A percentile compares a stretch with the other conserved stretches of the same genome.
Evolutionary conservation across 2,797 vertebrate genomes (phyloP).

Genomic region (Trachurus trachurus): DNA sequence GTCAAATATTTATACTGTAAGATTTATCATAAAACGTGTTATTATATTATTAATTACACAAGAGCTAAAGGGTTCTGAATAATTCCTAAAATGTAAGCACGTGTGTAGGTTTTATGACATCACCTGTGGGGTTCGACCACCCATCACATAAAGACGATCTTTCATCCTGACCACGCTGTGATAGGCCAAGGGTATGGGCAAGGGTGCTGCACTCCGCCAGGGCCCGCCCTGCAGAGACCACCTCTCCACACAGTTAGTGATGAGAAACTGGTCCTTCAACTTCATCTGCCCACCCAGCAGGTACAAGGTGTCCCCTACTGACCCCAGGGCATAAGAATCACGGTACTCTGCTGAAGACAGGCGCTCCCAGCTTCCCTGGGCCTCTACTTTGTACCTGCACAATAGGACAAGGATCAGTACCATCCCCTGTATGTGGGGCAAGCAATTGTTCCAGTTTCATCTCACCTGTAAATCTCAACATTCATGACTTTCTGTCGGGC

Average conservation of each 20-base stretch:
- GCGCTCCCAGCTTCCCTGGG: slow-evolving; percentile 93
- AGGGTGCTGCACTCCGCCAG: slow-evolving; percentile 91
- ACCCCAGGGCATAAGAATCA: slow-evolving; percentile 93
- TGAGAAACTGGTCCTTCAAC: slow-evolving; percentile 92
- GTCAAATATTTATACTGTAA: slow-evolving; percentile 18
- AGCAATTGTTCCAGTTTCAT: background rate
- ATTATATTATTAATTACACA: slow-evolving; percentile 23
- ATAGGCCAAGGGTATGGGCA: slow-evolving; percentile 93
- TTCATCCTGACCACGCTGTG: slow-evolving; percentile 90
- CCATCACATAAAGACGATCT: slow-evolving; percentile 92
- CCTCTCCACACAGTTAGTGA: slow-evolving; percentile 95
- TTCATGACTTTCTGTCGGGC: slow-evolving; percentile 90
- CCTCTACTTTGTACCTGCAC: slow-evolving; percentile 91
- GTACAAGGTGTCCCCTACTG: slow-evolving; percentile 89
- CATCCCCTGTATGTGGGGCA: background rate
- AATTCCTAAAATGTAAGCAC: background rate
- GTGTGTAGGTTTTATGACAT: background rate
- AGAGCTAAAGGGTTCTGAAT: background rate
- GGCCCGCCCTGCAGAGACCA: slow-evolving; percentile 90
- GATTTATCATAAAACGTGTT: slow-evolving; percentile 4
- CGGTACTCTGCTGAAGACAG: slow-evolving; percentile 92
- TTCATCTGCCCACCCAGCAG: slow-evolving; percentile 96
- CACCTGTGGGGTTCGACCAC: slow-evolving; percentile 98
- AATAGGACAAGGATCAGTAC: slow-evolving; percentile 40
- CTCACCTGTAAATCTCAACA: slow-evolving; percentile 95